phyloP scores from a whole-genome alignment of 2,797 vertebrate species.

The Erpetoichthys calabaricus region DNA sequence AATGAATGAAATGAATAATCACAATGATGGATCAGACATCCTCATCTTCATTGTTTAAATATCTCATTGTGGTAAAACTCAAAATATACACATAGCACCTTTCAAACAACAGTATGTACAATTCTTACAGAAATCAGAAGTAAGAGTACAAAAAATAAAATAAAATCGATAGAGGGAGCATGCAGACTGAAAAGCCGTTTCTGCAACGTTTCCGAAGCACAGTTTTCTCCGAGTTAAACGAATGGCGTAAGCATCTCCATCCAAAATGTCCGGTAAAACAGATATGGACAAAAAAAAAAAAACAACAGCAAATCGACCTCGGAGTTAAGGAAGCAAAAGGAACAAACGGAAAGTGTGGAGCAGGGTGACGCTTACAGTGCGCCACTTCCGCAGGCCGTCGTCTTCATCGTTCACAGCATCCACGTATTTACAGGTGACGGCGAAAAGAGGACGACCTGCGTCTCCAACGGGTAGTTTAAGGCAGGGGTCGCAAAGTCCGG shows the following conservation, averaged over 20 bases:
- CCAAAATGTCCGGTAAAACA: too few relatives aligned
- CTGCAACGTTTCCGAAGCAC: conserved; percentile 22
- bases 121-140: conserved; percentile 17
- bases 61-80: conserved; percentile 24
- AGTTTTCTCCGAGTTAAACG: conserved; percentile 17
- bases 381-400: too few relatives aligned
- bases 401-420: too few relatives aligned
- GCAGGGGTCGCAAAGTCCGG: too few relatives aligned
- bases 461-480: too few relatives aligned
- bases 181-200: conserved; percentile 7
- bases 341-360: background rate
- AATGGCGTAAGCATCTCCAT: too few relatives aligned
- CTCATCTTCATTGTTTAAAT: background rate
- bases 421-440: too few relatives aligned
- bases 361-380: background rate
- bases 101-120: conserved; percentile 28
- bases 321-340: background rate
- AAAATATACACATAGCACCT: conserved; percentile 62
- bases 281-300: too few relatives aligned
- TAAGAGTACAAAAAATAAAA: conserved; percentile 19
- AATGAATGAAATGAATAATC: background rate
- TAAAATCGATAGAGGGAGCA: conserved; percentile 19
- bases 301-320: background rate
- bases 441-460: too few relatives aligned
- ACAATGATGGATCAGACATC: background rate